These are phyloP conservation scores for Gryllus bimaculatus DNA, from an alignment of 1,140 invertebrate species.

Conservation along the genomic window DNA sequence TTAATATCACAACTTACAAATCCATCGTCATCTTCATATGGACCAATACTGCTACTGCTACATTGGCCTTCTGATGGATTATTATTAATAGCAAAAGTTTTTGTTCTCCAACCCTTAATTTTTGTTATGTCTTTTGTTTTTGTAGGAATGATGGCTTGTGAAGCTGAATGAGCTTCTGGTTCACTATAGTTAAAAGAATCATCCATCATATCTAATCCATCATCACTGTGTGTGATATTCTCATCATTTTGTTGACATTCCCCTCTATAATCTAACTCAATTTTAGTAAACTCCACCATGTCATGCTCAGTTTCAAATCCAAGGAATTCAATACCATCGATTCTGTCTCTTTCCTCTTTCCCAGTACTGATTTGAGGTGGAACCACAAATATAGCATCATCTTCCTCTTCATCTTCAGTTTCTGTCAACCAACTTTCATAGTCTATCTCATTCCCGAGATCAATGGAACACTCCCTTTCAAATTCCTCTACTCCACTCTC, in stretches of 20 bases:
- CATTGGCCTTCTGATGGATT: slow-evolving; percentile 6
- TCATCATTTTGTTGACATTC: slow-evolving; percentile 5
- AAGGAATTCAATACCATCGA: slow-evolving; percentile 22
- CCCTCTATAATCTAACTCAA: slow-evolving; percentile 18
- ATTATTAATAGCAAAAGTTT: slow-evolving; percentile 21
- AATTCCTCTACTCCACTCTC: background rate
- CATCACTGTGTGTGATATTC: slow-evolving; percentile 10
- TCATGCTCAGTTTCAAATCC: slow-evolving; percentile 21
- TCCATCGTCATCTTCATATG: slow-evolving; percentile 16
- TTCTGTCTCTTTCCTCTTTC: slow-evolving; percentile 18
- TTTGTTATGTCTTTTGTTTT: slow-evolving; percentile 26
- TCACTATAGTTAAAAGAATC: slow-evolving; percentile 3
- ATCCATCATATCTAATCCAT: slow-evolving; percentile 16
- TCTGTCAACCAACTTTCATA: slow-evolving; percentile 6
- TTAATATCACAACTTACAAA: slow-evolving; percentile 18
- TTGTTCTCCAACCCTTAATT: slow-evolving; percentile 26
- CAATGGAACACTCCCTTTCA: background rate
- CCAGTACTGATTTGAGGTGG: slow-evolving; percentile 20
- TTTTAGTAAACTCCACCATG: slow-evolving; percentile 20
- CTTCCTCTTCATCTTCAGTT: slow-evolving; percentile 9
- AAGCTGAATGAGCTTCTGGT: background rate
- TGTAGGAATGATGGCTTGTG: slow-evolving; percentile 21
- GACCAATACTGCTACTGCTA: background rate
- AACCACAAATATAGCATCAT: slow-evolving; percentile 13
- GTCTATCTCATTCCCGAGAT: background rate